phyloP scores from a whole-genome alignment of 2,113 vertebrate species.

The Pollachius pollachius region DNA sequence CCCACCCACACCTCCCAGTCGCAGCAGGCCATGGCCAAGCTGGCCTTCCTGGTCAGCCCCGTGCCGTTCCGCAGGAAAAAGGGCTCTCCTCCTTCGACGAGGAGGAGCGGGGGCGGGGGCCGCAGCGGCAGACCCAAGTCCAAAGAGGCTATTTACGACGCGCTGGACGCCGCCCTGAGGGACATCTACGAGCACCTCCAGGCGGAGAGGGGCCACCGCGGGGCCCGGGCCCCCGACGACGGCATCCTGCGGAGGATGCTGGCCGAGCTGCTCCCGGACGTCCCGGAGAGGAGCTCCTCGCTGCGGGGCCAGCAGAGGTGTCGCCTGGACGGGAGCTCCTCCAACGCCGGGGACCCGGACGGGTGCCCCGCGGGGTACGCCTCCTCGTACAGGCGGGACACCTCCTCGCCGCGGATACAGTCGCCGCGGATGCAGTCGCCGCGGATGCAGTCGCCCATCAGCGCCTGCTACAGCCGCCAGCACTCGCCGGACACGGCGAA shows the following conservation, averaged over 20 bases:
- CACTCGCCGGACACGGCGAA: constrained; percentile 73
- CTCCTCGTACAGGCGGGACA: constrained; percentile 71
- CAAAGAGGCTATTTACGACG: constrained; percentile 89
- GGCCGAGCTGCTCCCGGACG: constrained; percentile 91
- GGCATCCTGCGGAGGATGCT: constrained; percentile 92
- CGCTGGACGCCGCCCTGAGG: constrained; percentile 90
- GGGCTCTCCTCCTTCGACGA: constrained; percentile 78
- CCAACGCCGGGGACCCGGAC: constrained; percentile 55
- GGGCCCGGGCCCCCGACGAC: constrained; percentile 84
- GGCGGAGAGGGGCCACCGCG: constrained; percentile 82
- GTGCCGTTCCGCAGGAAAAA: constrained; percentile 99
- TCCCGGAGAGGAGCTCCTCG: constrained; percentile 94
- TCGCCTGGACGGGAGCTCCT: constrained; percentile 47
- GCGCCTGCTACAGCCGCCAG: constrained; percentile 84
- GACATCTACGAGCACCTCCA: constrained; percentile 97
- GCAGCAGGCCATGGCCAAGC: constrained; percentile 90
- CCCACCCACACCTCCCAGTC: constrained; percentile 72
- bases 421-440: constrained; percentile 64
- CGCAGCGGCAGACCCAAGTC: constrained; percentile 72
- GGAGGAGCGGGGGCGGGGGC: constrained; percentile 61
- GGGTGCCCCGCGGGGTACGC: constrained; percentile 72
- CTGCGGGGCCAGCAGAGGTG: constrained; percentile 74
- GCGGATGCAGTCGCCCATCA: constrained; percentile 79
- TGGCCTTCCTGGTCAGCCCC: constrained; percentile 96
- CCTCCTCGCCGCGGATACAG: constrained; percentile 70